A percentile compares a stretch with the other conserved stretches of the same genome.
These are phyloP conservation scores for Alethe castanea DNA, from an alignment of 2,113 vertebrate species.

Conservation along the genomic window DNA sequence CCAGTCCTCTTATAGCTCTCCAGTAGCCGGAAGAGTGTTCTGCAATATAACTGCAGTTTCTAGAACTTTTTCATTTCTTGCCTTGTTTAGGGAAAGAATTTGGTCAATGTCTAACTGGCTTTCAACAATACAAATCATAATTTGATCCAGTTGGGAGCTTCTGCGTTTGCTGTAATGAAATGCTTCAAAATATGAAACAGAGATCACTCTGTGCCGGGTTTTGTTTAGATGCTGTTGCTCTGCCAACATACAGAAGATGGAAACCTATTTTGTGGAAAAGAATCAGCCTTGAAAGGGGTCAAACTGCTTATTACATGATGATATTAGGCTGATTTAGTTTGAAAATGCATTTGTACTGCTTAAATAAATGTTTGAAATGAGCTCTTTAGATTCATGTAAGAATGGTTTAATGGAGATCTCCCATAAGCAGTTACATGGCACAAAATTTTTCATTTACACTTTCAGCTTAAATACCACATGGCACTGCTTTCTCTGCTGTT, in stretches of 20 bases:
- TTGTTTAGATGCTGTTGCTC: slow-evolving; percentile 8
- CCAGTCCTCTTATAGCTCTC: not conserved
- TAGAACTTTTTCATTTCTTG: not conserved
- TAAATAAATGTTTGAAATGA: slow-evolving; percentile 19
- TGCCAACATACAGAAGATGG: slow-evolving; percentile 25
- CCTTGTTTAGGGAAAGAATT: not conserved
- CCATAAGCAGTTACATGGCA: not conserved
- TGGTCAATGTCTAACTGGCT: not conserved
- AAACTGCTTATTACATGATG: slow-evolving; percentile 26
- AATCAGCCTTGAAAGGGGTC: slow-evolving; percentile 27
- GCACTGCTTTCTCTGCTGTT: not conserved
- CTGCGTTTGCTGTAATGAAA: not conserved
- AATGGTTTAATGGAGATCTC: not conserved
- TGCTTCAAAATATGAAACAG: not conserved
- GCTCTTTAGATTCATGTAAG: not conserved
- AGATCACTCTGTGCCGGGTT: not conserved
- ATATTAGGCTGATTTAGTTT: slow-evolving; percentile 25
- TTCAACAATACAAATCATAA: not conserved
- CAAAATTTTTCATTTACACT: not conserved
- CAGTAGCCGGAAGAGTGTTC: not conserved
- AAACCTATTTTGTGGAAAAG: slow-evolving; percentile 33
- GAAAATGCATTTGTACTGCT: not conserved
- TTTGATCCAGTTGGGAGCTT: slow-evolving; percentile 7
- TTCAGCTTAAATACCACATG: not conserved
- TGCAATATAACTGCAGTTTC: not conserved